A percentile compares a stretch with the other conserved stretches of the same genome.
Evolutionary conservation across 2,113 vertebrate genomes (phyloP).

Genomic region (Oostethus manadensis): DNA sequence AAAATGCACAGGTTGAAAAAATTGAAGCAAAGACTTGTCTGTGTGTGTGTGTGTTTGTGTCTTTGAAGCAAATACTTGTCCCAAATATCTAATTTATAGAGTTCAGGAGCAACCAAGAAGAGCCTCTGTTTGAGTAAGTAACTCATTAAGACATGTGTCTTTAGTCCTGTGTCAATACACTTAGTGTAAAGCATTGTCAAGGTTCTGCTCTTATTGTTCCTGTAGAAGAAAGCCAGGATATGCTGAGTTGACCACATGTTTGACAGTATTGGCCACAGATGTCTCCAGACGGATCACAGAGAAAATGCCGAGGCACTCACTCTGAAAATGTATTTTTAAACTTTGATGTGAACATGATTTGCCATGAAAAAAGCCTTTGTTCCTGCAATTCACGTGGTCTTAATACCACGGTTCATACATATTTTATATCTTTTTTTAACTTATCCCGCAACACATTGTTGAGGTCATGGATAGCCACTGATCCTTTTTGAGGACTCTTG

Average conservation of each 20-base stretch:
- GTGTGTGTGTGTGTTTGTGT: no score
- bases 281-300: conserved; percentile 74
- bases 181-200: conserved; percentile 6
- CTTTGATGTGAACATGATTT: conserved; percentile 85
- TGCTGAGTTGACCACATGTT: conserved; percentile 80
- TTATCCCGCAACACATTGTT: conserved; percentile 17
- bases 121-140: not conserved
- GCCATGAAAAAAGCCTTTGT: conserved; percentile 84
- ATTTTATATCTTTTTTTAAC: conserved; percentile 59
- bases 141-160: not conserved
- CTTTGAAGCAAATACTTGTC: no score
- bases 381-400: conserved; percentile 81
- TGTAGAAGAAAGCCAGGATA: conserved; percentile 39
- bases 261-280: conserved; percentile 85
- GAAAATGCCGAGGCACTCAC: conserved; percentile 84
- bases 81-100: not conserved
- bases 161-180: not conserved
- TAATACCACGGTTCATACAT: conserved; percentile 77
- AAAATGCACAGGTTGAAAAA: no score
- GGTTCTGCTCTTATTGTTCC: conserved; percentile 40
- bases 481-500: conserved; percentile 10
- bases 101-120: not conserved
- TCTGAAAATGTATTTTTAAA: conserved; percentile 77
- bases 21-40: no score
- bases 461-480: conserved; percentile 28